Evolutionary conservation across 2,113 vertebrate genomes (phyloP).

Genomic region (Saccopteryx leptura): DNA sequence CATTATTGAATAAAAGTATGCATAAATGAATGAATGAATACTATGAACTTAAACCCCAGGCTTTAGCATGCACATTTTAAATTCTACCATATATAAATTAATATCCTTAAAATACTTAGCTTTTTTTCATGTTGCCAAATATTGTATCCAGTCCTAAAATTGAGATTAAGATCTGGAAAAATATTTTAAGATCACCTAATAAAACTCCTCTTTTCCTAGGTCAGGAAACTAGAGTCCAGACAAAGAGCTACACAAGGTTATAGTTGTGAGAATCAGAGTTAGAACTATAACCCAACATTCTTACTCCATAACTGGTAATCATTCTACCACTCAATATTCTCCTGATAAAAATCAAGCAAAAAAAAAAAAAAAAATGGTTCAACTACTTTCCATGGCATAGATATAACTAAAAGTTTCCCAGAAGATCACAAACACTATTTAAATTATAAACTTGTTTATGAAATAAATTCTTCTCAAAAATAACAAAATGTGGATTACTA

Average conservation of each 20-base stretch:
- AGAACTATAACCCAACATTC: neutral
- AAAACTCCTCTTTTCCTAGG: slow-evolving; percentile 46
- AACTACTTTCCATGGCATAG: neutral
- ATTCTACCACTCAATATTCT: neutral
- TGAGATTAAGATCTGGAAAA: slow-evolving; percentile 64
- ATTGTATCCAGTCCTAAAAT: slow-evolving; percentile 70
- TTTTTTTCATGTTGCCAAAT: slow-evolving; percentile 36
- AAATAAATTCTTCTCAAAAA: slow-evolving; percentile 73
- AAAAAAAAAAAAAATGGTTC: neutral
- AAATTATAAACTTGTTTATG: slow-evolving; percentile 70
- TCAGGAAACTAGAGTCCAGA: slow-evolving; percentile 35
- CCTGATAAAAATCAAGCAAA: slow-evolving; percentile 50
- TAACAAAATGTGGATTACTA: slow-evolving; percentile 62
- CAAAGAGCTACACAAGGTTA: slow-evolving; percentile 19
- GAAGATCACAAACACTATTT: slow-evolving; percentile 57
- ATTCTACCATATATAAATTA: slow-evolving; percentile 41
- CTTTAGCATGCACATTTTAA: slow-evolving; percentile 2
- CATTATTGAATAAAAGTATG: neutral
- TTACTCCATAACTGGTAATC: neutral
- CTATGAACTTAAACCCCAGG: slow-evolving; percentile 25
- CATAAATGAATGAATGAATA: neutral
- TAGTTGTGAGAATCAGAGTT: neutral
- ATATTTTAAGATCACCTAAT: slow-evolving; percentile 68
- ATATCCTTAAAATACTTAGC: slow-evolving; percentile 30
- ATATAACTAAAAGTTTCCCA: slow-evolving; percentile 56